Percentiles rank a stretch among this genome's conserved stretches.
Conservation (phyloP, 2,113 vertebrate species). For the Neolamprologus variostigma region DNA sequence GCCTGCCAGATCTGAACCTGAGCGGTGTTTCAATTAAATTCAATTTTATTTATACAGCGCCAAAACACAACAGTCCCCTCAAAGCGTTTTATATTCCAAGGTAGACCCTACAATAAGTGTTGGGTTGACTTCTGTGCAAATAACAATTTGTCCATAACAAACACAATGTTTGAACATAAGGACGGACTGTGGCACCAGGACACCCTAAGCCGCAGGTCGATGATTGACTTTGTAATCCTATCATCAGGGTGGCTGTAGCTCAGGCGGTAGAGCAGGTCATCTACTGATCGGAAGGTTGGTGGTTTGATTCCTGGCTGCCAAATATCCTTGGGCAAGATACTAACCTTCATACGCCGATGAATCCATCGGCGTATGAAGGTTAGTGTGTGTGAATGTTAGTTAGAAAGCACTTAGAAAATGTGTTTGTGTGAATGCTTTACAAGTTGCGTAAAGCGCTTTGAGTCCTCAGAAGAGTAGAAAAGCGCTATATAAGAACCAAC, state of each 20-base stretch:
- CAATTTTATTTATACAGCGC: not conserved
- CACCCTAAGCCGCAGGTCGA: not conserved
- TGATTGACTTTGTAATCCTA: not conserved
- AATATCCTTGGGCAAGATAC: not conserved
- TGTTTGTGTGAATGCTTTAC: not conserved
- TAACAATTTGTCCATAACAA: not conserved
- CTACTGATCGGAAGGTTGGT: not conserved
- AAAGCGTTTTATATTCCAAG: not conserved
- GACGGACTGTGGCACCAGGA: not conserved
- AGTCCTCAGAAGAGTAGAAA: not conserved
- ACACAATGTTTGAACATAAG: not conserved
- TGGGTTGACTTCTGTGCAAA: not conserved
- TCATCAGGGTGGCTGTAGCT: not conserved
- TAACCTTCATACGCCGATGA: fast-evolving
- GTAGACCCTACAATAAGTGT: not conserved
- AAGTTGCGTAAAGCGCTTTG: fast-evolving
- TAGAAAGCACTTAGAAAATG: not conserved
- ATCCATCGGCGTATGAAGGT: fast-evolving
- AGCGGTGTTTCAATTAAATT: fast-evolving
- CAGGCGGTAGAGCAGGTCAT: not conserved
- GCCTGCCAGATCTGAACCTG: not conserved
- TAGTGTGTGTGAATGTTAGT: not conserved
- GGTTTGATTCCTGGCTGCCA: not conserved
- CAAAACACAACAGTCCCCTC: not conserved
- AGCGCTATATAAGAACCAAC: fast-evolving